phyloP scores from a whole-genome alignment of 2,888 invertebrate genomes.

The Hirtodrosophila alboralis region DNA sequence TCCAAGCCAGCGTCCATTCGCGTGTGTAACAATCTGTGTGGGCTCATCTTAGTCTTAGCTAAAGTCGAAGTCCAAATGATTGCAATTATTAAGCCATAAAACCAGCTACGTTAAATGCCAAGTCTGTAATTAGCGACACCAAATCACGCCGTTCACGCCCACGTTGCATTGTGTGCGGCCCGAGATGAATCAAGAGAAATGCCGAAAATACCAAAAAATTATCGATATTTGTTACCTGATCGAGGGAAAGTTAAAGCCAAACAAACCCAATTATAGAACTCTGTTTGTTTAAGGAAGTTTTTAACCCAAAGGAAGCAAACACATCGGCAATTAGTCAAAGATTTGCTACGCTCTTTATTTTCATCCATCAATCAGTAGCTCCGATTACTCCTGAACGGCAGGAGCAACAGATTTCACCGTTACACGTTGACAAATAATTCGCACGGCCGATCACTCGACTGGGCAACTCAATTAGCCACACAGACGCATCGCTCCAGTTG shows the following conservation, averaged over 20 bases:
- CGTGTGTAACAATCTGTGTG: slow-evolving; percentile 61
- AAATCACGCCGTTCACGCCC: slow-evolving; percentile 75
- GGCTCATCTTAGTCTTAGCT: slow-evolving; percentile 35
- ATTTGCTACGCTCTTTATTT: slow-evolving; percentile 64
- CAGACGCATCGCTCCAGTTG: slow-evolving; percentile 66
- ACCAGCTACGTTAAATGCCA: slow-evolving; percentile 66
- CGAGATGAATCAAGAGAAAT: slow-evolving; percentile 21
- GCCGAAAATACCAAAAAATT: slow-evolving; percentile 24
- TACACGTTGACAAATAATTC: slow-evolving; percentile 75
- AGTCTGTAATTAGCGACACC: slow-evolving; percentile 82
- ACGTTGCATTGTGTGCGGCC: slow-evolving; percentile 62
- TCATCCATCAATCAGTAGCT: slow-evolving; percentile 58
- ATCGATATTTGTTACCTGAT: slow-evolving; percentile 33
- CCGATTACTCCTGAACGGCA: slow-evolving; percentile 56
- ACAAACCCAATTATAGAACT: slow-evolving; percentile 33
- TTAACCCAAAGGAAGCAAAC: slow-evolving; percentile 40
- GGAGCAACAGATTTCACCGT: slow-evolving; percentile 67
- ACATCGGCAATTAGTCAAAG: slow-evolving; percentile 64
- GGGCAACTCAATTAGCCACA: slow-evolving; percentile 77
- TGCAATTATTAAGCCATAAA: slow-evolving; percentile 79
- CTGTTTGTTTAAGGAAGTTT: slow-evolving; percentile 71
- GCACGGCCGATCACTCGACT: slow-evolving; percentile 68
- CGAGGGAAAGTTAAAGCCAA: slow-evolving; percentile 31
- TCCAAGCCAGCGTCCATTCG: slow-evolving; percentile 24
- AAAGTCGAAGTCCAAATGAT: slow-evolving; percentile 50